Evolutionary conservation across 2,888 invertebrate genomes (phyloP), one percentile per base, ranked within the genome.

Genomic region (Lasioglossum malachurum): DNA sequence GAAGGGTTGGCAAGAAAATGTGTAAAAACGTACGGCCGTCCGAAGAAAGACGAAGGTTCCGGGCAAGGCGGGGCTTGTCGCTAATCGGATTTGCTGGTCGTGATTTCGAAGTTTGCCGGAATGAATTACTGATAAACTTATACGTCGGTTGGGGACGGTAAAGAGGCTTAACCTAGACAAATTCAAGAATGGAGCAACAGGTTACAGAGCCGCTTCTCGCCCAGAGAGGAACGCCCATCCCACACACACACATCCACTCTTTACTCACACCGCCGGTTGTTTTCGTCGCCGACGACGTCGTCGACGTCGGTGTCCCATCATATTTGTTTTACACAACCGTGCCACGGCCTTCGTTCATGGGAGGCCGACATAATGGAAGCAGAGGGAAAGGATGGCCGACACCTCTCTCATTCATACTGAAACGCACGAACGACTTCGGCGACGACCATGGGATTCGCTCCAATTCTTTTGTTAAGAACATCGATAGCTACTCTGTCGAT

Each of bases 101-200:
- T 76, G 89, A 92, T 92, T 90, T 90, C 89, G 88, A 87, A 91
- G 92, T 91, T 89, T 85, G 88, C 75, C 88, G 83, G 90, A 90
- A 91, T 91, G 89, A 91, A 93, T 92, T 92, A 92, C 88, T 89
- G 91, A 92, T 84, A 89, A 90, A 90, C 87, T 92, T 91, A 88
- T 87, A 88, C 87, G 72, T n/a, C 27, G 71, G 31, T 27, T 44
- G 16, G 67, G 82, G 77, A 76, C 72, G 82, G 88, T 79, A 88
- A 89, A 90, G 89, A 90, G 90, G 93, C 92, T 93, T 93, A 88
- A 92, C 91, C 89, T 88, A 91, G 93, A 92, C 90, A 92, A 92
- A 93, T 93, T 90, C 92, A 88, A 89, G 91, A 90, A 92, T 85
- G 91, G 91, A 92, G 93, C 93, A 94, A 93, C 94, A 94, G 94